These are phyloP conservation scores for Drosophila triauraria DNA, from an alignment of 1,140 invertebrate genomes.

Conservation along the genomic window DNA sequence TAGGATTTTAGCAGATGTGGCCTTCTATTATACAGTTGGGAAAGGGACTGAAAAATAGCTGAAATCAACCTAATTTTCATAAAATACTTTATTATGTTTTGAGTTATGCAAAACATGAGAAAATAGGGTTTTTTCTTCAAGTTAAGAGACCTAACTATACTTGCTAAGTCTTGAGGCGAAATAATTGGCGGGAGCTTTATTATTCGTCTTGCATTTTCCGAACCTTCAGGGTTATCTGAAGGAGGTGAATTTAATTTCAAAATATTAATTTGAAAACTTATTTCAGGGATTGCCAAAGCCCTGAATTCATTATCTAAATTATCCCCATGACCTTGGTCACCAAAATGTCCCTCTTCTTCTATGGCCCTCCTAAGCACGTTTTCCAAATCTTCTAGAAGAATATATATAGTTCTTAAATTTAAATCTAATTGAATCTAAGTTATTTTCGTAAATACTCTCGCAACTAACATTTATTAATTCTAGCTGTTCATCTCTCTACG, in stretches of 20 bases:
- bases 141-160: not conserved
- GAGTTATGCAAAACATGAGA: too few relatives aligned
- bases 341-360: not conserved
- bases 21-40: too few relatives aligned
- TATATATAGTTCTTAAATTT: not conserved
- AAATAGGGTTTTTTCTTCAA: not conserved
- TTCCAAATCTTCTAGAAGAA: not conserved
- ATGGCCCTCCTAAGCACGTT: not conserved
- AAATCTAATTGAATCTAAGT: not conserved
- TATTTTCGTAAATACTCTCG: too few relatives aligned
- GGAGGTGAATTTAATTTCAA: not conserved
- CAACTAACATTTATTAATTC: too few relatives aligned
- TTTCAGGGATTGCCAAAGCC: not conserved
- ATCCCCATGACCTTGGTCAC: not conserved
- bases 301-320: not conserved
- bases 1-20: too few relatives aligned
- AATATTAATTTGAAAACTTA: not conserved
- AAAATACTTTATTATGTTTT: too few relatives aligned
- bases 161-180: not conserved
- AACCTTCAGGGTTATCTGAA: not conserved
- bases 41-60: too few relatives aligned
- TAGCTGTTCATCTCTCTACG: not conserved
- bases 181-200: too few relatives aligned
- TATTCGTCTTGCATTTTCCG: too few relatives aligned
- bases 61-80: too few relatives aligned